These are phyloP conservation scores for Mallotus villosus DNA, from an alignment of 2,797 vertebrate genomes.

Conservation along the genomic window DNA sequence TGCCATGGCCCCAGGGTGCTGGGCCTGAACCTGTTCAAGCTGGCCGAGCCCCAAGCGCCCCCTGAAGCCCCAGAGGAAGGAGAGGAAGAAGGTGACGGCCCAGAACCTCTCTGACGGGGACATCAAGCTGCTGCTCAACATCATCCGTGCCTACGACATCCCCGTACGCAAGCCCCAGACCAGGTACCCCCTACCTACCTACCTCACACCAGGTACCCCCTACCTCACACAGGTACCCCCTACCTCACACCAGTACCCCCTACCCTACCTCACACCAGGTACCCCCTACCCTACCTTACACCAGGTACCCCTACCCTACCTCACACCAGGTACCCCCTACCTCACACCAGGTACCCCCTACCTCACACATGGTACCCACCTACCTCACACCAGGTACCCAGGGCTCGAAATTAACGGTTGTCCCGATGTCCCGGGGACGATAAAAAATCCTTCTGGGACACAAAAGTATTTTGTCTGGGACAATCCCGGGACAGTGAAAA, in stretches of 20 bases:
- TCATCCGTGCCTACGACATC: constrained; percentile 90
- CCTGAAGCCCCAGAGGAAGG: constrained; percentile 90
- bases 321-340: not conserved
- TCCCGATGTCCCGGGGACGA: no score
- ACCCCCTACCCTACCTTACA: not conserved
- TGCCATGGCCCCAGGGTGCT: constrained; percentile 77
- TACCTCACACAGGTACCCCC: not conserved
- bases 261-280: not conserved
- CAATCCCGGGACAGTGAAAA: no score
- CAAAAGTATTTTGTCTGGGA: no score
- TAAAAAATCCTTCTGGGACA: no score
- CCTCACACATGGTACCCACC: not conserved
- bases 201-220: not conserved
- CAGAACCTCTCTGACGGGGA: constrained; percentile 95
- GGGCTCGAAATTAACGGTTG: no score
- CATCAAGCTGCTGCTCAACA: constrained; percentile 88
- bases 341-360: not conserved
- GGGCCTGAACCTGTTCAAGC: constrained; percentile 89
- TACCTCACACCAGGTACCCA: not conserved
- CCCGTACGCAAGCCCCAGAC: constrained; percentile 79
- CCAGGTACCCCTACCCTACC: not conserved
- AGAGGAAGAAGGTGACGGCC: constrained; percentile 92
- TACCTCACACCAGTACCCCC: not conserved
- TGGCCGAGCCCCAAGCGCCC: constrained; percentile 93
- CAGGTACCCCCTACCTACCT: constrained; percentile 65